Evolutionary conservation across 2,113 vertebrate genomes (phyloP).

Genomic region (Amphiprion percula): DNA sequence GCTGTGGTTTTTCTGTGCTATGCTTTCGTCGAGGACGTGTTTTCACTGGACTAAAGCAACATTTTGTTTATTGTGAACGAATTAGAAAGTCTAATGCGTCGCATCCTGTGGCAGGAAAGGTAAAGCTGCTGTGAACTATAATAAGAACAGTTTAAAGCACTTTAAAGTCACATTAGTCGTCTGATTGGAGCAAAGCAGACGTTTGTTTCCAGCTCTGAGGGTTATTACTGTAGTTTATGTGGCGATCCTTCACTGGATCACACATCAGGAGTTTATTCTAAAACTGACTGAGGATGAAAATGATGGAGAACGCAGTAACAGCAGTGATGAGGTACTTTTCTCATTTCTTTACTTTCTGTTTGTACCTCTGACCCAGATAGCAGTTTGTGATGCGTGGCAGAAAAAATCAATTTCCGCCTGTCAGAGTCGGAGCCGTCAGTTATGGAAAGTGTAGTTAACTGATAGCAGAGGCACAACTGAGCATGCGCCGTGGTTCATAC

Average conservation of each 20-base stretch:
- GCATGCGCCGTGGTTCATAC: slow-evolving; percentile 13
- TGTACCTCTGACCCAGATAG: slow-evolving; percentile 40
- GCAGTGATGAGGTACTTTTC: not conserved
- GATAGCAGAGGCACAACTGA: slow-evolving; percentile 20
- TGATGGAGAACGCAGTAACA: not conserved
- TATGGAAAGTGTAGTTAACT: slow-evolving; percentile 26
- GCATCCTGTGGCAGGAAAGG: no score
- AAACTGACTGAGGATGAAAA: not conserved
- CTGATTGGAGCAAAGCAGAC: not conserved
- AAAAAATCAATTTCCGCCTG: slow-evolving; percentile 39
- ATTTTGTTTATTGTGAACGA: no score
- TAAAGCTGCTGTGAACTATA: no score
- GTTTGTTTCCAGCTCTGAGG: slow-evolving; percentile 7
- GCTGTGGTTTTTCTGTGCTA: no score
- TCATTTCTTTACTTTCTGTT: not conserved
- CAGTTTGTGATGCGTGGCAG: slow-evolving; percentile 11
- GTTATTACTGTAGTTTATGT: not conserved
- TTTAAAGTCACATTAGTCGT: not conserved
- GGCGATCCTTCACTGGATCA: no score
- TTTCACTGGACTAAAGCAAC: no score
- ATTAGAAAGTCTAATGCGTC: no score
- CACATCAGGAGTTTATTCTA: no score
- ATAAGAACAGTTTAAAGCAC: not conserved
- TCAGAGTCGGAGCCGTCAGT: not conserved
- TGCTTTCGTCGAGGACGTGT: no score